Evolutionary conservation across 2,888 invertebrate genomes (phyloP), one percentile per base, ranked within the genome.

Genomic region (Cryptophagus acutangulus): DNA sequence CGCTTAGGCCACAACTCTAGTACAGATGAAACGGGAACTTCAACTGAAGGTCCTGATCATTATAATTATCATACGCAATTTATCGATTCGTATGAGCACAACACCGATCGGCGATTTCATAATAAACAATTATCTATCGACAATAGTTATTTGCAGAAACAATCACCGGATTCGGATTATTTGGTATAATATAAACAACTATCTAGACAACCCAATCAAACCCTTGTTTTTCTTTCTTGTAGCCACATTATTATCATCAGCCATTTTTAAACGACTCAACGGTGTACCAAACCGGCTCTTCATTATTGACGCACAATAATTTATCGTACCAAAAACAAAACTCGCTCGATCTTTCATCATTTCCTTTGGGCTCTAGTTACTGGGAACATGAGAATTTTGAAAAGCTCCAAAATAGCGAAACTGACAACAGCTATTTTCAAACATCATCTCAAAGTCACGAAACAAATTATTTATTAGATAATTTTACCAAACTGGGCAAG

Each of bases 401-500:
- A 42, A 63, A 63, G 43, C 48, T 54, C 38, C 54, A 48, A 46
- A 53, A 49, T 37, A 51, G 43, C 35, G 52, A 53, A 36, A 52
- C 54, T 15, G 59, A 57, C 41, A 51, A 57, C 24, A 55, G 59
- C 44, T 62, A 62, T 41, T 64, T 58, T 46, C 47, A 52, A 31
- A 43, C 47, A 10, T 52, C 52, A 20, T 52, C 40, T 17, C 57
- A 57, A 42, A 38, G 50, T 12, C 49, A 50, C 37, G 52, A 62
- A 35, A 55, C 61, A 17, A 66, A 64, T 49, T 67, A 66, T 51
- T 50, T 71, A 33, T 55, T 69, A 28, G 70, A 71, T 47, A 70
- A 66, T 52, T 71, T 70, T 49, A 58, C 62, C 14, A 69, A 68
- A 50, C 54, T 70, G 41, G 71, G 72, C 10, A 72, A 77, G 51